Evolutionary conservation across 2,797 vertebrate species (phyloP).

Genomic region (Coregonus ussuriensis): DNA sequence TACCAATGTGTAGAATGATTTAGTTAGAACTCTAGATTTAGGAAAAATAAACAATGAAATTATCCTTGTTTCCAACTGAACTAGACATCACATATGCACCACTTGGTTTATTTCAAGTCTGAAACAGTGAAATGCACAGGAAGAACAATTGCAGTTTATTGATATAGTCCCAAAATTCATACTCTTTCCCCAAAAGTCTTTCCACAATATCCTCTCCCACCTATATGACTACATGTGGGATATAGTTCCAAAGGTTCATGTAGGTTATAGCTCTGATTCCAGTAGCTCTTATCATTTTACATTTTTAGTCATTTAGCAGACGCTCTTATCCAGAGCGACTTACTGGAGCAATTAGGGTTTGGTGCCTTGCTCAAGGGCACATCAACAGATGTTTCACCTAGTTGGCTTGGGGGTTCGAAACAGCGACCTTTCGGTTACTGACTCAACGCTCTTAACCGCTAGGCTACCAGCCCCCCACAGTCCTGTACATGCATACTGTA

Average conservation of each 20-base stretch:
- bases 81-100: constrained; percentile 68
- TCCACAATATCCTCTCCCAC: not conserved
- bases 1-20: constrained; percentile 30
- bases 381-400: too few species aligned
- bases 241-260: not conserved
- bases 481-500: not conserved
- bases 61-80: constrained; percentile 26
- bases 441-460: too few species aligned
- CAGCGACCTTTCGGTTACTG: too few species aligned
- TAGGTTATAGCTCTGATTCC: not conserved
- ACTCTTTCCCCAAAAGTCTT: constrained; percentile 19
- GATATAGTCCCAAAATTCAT: constrained; percentile 47
- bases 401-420: too few species aligned
- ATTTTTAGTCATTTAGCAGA: too few species aligned
- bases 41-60: constrained; percentile 66
- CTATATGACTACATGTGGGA: not conserved
- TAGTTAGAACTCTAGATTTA: constrained; percentile 67
- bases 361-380: too few species aligned
- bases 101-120: constrained; percentile 49
- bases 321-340: too few species aligned
- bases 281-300: not conserved
- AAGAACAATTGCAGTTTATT: constrained; percentile 56
- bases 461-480: not conserved
- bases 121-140: constrained; percentile 39
- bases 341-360: too few species aligned